A percentile compares a stretch with the other conserved stretches of the same genome.
phyloP scores from a whole-genome alignment of 2,113 vertebrate genomes.

The Calidris pugnax region DNA sequence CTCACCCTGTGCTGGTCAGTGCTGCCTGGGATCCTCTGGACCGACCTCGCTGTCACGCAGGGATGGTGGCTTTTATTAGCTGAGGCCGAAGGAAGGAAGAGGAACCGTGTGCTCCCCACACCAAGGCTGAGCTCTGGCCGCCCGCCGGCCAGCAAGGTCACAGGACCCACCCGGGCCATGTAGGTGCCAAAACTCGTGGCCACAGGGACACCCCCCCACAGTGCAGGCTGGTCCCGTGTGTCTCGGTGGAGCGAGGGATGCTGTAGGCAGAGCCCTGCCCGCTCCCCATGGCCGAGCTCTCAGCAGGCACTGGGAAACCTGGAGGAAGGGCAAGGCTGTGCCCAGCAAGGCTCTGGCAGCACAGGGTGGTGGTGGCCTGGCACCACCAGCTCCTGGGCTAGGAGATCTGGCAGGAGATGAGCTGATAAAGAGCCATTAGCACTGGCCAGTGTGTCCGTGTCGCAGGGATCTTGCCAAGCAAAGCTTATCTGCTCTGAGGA shows the following conservation, averaged over 20 bases:
- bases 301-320: not conserved
- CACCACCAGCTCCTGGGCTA: not conserved
- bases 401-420: not conserved
- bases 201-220: not conserved
- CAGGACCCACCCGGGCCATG: not conserved
- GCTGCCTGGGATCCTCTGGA: not conserved
- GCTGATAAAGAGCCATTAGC: not conserved
- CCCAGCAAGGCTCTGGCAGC: rapidly evolving
- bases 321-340: not conserved
- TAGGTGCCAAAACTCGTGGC: not conserved
- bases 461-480: not conserved
- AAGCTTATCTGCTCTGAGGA: not conserved
- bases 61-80: constrained; percentile 3
- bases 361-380: not conserved
- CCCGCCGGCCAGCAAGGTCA: not conserved
- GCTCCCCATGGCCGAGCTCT: rapidly evolving
- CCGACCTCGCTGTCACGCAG: rapidly evolving
- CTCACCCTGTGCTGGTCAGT: not conserved
- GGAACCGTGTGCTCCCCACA: not conserved
- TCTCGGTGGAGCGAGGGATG: not conserved
- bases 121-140: not conserved
- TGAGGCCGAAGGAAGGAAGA: constrained; percentile 39
- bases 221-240: rapidly evolving
- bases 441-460: rapidly evolving
- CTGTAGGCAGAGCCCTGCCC: not conserved